Base-by-base conservation (phyloP, 2,113 vertebrate genomes). In the Leiothrix lutea region DNA sequence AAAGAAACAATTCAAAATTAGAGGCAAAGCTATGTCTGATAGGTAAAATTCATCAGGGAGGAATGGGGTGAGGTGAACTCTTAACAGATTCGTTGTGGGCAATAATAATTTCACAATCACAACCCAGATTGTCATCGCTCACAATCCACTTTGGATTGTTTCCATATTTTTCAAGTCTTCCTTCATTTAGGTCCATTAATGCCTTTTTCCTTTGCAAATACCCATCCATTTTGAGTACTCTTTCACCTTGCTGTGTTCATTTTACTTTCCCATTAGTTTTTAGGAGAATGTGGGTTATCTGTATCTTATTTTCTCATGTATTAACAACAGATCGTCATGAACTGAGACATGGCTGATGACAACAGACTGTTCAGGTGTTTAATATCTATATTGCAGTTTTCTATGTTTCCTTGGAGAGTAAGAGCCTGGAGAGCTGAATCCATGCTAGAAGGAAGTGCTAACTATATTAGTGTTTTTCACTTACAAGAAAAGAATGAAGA, bases 321-420 rank as follows among this genome's bases (percentile, higher is more conserved):
- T 73, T 65, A 73, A 29, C 33, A 78, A 33, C 13, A 67, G 29
- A 72, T 56, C 12, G 1, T 60, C 12, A 47, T 12, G 9, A 80
- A 51, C 14, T 0, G 1, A 44, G 45, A 31, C 22, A 19, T 7
- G 8, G 42, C 13, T 38, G 22, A 71, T 2, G 3, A 29, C 29
- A 61, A 47, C 23, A 35, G 17, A 6, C 12, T 66, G 8, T 25
- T 71, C 33, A 72, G 23, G 13, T 67, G 18, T 23, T 89, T 88
- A 24, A 13, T 47, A 28, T 23, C 13, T 19, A 2, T 50, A 28
- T 19, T 56, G 7, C 7, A 51, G 45, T 69, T 72, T 75, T 78
- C 6, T 11, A 48, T 2, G 0, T 65, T 89, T 77, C 20, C 36
- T 77, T 35, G 22, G 21, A 70, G 11, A 88, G 13, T 19, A 67